Percentiles rank a stretch among this genome's conserved stretches.
These are phyloP conservation scores for Pao palembangensis DNA, from an alignment of 2,113 vertebrate genomes.

Conservation along the genomic window DNA sequence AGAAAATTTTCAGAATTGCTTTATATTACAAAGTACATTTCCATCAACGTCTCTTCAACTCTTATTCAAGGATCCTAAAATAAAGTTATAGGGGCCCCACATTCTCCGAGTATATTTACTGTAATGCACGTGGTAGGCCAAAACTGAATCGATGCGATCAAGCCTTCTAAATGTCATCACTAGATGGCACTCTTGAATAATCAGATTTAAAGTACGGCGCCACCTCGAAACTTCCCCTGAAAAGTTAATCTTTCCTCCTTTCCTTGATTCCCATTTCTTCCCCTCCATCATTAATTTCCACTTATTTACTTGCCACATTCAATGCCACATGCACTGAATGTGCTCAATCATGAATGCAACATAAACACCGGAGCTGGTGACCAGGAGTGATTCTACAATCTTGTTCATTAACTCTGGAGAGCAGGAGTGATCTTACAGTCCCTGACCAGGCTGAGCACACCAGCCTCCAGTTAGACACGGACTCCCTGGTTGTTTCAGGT, in stretches of 20 bases:
- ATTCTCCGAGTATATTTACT: slow-evolving; percentile 26
- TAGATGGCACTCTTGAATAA: slow-evolving; percentile 67
- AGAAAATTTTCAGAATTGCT: slow-evolving; percentile 55
- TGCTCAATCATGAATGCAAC: slow-evolving; percentile 8
- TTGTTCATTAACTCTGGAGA: background rate
- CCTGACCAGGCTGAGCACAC: background rate
- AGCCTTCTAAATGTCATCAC: slow-evolving; percentile 17
- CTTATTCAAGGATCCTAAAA: slow-evolving; percentile 42
- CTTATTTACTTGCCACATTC: slow-evolving; percentile 17
- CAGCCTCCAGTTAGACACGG: background rate
- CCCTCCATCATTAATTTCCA: slow-evolving; percentile 2
- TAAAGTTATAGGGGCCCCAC: slow-evolving; percentile 7
- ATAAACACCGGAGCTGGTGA: slow-evolving; percentile 5
- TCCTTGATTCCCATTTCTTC: slow-evolving; percentile 11
- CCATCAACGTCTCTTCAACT: slow-evolving; percentile 63
- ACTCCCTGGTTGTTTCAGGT: background rate
- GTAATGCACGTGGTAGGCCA: background rate
- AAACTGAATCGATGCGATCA: background rate
- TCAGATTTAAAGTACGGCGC: background rate
- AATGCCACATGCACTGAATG: slow-evolving; percentile 8
- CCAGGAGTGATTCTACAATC: background rate
- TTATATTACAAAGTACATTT: slow-evolving; percentile 61
- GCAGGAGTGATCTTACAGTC: background rate
- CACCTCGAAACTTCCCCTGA: background rate
- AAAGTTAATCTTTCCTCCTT: background rate